Evolutionary conservation across 1,140 invertebrate species (phyloP).

Genomic region (Dinothrombium tinctorium): DNA sequence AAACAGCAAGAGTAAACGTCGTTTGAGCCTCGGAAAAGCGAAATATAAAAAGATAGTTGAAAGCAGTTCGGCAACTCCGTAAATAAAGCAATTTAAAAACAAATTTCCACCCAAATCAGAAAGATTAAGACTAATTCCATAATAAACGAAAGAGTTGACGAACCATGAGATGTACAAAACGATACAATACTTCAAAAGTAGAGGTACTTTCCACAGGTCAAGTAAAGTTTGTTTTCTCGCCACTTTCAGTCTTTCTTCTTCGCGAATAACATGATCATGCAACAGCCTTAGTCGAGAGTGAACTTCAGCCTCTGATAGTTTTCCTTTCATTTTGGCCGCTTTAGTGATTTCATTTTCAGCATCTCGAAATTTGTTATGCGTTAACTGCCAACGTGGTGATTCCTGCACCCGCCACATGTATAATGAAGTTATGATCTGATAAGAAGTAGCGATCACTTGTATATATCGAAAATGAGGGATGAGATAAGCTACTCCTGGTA

Average conservation of each 20-base stretch:
- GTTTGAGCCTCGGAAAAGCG: conserved; percentile 2
- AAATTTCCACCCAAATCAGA: conserved; percentile 44
- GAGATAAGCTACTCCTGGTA: conserved; percentile 1
- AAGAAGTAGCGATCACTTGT: too few relatives aligned
- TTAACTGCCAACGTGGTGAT: conserved; percentile 12
- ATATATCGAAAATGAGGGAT: not conserved
- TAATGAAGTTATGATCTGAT: too few relatives aligned
- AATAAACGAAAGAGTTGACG: conserved; percentile 27
- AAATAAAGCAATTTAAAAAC: conserved; percentile 47
- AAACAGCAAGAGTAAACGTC: conserved; percentile 2
- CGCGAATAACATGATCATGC: too few relatives aligned
- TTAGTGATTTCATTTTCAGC: conserved; percentile 6
- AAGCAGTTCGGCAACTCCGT: conserved; percentile 49
- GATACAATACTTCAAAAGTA: conserved; percentile 11
- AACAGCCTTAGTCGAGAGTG: too few relatives aligned
- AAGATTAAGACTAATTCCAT: conserved; percentile 53
- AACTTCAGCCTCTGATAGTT: too few relatives aligned
- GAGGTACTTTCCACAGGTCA: conserved; percentile 7
- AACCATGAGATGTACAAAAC: conserved; percentile 20
- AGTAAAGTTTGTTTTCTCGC: too few relatives aligned
- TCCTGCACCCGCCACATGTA: too few relatives aligned
- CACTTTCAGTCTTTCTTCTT: too few relatives aligned
- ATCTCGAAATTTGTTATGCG: conserved; percentile 1
- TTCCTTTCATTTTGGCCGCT: conserved; percentile 9
- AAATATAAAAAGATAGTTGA: conserved; percentile 39